Evolutionary conservation across 2,113 vertebrate species (phyloP).

Genomic region (Phrynosoma platyrhinos): DNA sequence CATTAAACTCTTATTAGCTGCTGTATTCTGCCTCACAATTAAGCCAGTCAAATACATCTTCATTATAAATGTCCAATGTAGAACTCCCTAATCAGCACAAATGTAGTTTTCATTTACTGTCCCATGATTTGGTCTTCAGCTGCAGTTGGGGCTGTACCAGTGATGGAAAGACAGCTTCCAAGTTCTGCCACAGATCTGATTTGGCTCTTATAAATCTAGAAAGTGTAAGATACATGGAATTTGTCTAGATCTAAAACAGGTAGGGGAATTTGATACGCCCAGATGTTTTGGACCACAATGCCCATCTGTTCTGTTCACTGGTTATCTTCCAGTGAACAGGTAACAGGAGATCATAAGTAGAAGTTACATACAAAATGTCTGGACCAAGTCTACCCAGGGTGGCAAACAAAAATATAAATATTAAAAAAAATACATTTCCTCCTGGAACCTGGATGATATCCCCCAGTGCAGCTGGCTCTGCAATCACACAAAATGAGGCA

Average conservation of each 20-base stretch:
- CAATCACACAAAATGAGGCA: neutral
- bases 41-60: slow-evolving; percentile 59
- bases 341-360: too few species aligned
- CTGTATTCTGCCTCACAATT: slow-evolving; percentile 61
- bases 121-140: slow-evolving; percentile 39
- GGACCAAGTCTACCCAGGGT: too few species aligned
- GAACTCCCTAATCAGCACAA: slow-evolving; percentile 55
- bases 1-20: slow-evolving; percentile 66
- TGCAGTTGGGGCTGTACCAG: neutral
- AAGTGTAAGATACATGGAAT: neutral
- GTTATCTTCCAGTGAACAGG: too few species aligned
- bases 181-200: slow-evolving; percentile 22
- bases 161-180: slow-evolving; percentile 28
- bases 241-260: neutral
- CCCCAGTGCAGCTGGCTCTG: neutral
- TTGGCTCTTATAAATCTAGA: neutral
- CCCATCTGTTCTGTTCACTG: too few species aligned
- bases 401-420: too few species aligned
- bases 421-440: too few species aligned
- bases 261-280: too few species aligned
- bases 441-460: neutral
- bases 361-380: too few species aligned
- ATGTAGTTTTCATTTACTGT: slow-evolving; percentile 51
- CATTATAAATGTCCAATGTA: slow-evolving; percentile 53
- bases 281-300: too few species aligned